Conservation (phyloP, 2,888 invertebrate species). For the Notodonta dromedarius region DNA sequence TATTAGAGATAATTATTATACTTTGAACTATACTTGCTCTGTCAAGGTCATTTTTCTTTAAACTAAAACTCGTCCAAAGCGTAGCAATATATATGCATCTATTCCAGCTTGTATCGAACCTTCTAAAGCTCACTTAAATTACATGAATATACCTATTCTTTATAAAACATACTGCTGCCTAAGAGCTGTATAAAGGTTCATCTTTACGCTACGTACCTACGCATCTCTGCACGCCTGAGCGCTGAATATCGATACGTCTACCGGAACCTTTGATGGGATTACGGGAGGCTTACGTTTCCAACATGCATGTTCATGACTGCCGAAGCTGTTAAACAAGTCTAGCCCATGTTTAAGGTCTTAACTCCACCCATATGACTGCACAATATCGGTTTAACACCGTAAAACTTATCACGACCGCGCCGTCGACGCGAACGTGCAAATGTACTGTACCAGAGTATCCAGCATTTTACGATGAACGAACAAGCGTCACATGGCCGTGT, state of each 20-base stretch:
- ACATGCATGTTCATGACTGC: background rate
- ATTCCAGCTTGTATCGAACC: no score
- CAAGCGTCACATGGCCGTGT: constrained; percentile 2
- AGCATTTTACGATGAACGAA: background rate
- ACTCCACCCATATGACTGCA: background rate
- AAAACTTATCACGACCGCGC: background rate
- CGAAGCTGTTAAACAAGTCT: no score
- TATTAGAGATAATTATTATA: no score
- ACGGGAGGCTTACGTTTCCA: background rate
- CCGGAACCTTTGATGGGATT: background rate
- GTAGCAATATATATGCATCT: no score
- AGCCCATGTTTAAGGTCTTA: background rate
- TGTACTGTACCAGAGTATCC: background rate
- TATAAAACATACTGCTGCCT: no score
- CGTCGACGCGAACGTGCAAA: constrained; percentile 1
- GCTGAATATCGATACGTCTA: background rate
- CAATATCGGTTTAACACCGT: background rate
- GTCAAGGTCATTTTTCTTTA: no score
- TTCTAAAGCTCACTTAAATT: no score
- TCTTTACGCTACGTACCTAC: background rate
- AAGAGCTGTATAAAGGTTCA: background rate
- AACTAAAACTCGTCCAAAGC: no score
- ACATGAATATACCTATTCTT: no score
- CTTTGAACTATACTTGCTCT: no score
- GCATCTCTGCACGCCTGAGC: background rate